A percentile compares a stretch with the other conserved stretches of the same genome.
Conservation (phyloP, 2,888 invertebrate species). For the Hydriomena furcata region DNA sequence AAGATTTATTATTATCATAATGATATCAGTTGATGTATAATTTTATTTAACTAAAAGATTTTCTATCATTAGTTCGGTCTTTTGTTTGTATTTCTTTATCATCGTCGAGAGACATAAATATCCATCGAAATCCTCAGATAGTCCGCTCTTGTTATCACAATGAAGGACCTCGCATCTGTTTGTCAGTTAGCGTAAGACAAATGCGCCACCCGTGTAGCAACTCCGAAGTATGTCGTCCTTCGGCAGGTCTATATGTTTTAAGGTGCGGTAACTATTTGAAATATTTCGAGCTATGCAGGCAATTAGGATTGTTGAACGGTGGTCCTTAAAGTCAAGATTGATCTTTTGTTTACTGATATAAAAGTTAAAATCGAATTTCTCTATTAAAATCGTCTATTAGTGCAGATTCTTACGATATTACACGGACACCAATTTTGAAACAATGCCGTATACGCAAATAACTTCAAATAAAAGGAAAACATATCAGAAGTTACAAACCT, state of each 20-base stretch:
- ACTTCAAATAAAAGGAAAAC: neutral
- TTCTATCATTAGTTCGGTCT: constrained; percentile 74
- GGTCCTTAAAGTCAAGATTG: constrained; percentile 20
- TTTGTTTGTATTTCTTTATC: constrained; percentile 65
- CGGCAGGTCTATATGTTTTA: constrained; percentile 48
- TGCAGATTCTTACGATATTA: too few relatives aligned
- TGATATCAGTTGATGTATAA: neutral
- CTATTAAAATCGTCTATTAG: too few relatives aligned
- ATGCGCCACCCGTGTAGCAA: constrained; percentile 73
- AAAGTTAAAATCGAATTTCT: too few relatives aligned
- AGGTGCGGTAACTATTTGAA: constrained; percentile 38
- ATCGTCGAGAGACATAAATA: constrained; percentile 72
- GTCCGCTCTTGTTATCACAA: constrained; percentile 69
- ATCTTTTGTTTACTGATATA: constrained; percentile 11
- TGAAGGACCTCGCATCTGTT: constrained; percentile 71
- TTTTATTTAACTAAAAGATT: constrained; percentile 58
- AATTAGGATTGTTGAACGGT: constrained; percentile 27
- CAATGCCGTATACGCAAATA: too few relatives aligned
- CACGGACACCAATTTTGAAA: too few relatives aligned
- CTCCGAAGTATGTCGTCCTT: constrained; percentile 49
- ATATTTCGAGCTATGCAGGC: constrained; percentile 29
- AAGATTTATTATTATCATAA: constrained; percentile 18
- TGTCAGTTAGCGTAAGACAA: constrained; percentile 65
- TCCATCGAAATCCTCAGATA: constrained; percentile 75
- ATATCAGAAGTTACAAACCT: too few relatives aligned